Conservation (phyloP, 1,140 invertebrate species). For the Drosophila suzukii region DNA sequence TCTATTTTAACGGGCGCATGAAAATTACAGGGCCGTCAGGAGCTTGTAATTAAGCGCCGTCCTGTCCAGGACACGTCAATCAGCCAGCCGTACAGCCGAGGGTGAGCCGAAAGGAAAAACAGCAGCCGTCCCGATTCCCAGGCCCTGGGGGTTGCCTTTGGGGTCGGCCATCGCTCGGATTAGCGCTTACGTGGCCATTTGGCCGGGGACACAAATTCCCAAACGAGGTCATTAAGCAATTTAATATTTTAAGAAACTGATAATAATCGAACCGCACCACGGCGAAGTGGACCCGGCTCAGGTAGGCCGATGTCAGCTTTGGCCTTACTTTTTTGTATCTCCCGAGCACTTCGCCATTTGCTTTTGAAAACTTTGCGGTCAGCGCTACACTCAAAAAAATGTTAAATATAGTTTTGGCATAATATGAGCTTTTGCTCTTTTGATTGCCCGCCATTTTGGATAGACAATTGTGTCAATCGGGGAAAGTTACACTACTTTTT, state of each 20-base stretch:
- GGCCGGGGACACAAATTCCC: slow-evolving; percentile 42
- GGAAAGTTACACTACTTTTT: too few species aligned
- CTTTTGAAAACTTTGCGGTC: slow-evolving; percentile 35
- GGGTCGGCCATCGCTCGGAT: slow-evolving; percentile 15
- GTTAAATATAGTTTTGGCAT: background rate
- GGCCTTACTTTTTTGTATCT: slow-evolving; percentile 31
- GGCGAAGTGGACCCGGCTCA: slow-evolving; percentile 9
- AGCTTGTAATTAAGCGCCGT: slow-evolving; percentile 68
- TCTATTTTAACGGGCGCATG: slow-evolving; percentile 58
- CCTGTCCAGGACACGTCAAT: slow-evolving; percentile 67
- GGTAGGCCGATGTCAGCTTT: slow-evolving; percentile 50
- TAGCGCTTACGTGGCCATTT: slow-evolving; percentile 70
- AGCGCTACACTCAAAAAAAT: slow-evolving; percentile 17
- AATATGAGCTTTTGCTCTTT: too few species aligned
- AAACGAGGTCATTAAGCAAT: slow-evolving; percentile 81
- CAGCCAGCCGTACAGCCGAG: slow-evolving; percentile 34
- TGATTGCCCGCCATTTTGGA: too few species aligned
- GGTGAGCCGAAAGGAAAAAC: slow-evolving; percentile 14
- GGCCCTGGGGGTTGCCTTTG: slow-evolving; percentile 21
- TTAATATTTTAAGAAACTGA: slow-evolving; percentile 82
- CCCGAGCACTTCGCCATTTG: slow-evolving; percentile 11
- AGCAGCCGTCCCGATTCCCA: slow-evolving; percentile 64
- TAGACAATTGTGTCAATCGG: too few species aligned
- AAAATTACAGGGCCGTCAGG: slow-evolving; percentile 68
- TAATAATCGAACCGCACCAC: slow-evolving; percentile 73